Evolutionary conservation across 2,797 vertebrate genomes (phyloP), one percentile per base, ranked within the genome.

Genomic region (Lates japonicus): DNA sequence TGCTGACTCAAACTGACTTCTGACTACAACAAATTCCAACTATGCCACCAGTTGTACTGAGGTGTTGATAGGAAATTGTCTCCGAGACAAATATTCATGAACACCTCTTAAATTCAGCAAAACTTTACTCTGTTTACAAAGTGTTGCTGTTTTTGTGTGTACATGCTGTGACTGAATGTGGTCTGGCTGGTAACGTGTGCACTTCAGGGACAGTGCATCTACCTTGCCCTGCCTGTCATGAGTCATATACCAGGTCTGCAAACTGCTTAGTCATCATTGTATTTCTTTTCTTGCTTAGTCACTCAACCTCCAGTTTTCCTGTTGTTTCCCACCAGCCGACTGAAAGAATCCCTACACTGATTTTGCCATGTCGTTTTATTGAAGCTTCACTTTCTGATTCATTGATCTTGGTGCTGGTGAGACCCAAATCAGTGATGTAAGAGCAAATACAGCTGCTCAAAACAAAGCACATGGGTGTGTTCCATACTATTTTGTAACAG

Each of bases 261-360:
- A 70, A 69, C 67, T 60, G 25, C 66, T 78, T 62, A 72, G 49
- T 81, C 72, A 81, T 63, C 41, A 49, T 31, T 29, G 39, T 31
- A 42, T 58, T 1, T 62, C n/a, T 51, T 42, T 74, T 51, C 37
- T 76, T 69, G 51, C 39, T 61, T n/a, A 0, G 0, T 66, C 7
- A 61, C 19, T 6, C 7, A 61, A 4, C 17, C 16, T 74, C 6
- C 48, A 49, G 19, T 0, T 80, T n/a, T 11, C 17, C 25, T 60
- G 11, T 63, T n/a, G 25, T 29, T 13, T 52, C 42, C 13, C n/a
- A 8, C 33, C 33, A 51, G 17, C 46, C 12, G 12, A 59, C 7
- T 58, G 7, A 65, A 64, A 49, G 33, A 17, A 4, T 42, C 49
- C 46, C 42, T n/a, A 72, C 9, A 16, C 25, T 63, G 17, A 35